Percentiles rank a stretch among this genome's conserved stretches.
Evolutionary conservation across 2,113 vertebrate genomes (phyloP).

Genomic region (Neogobius melanostomus): DNA sequence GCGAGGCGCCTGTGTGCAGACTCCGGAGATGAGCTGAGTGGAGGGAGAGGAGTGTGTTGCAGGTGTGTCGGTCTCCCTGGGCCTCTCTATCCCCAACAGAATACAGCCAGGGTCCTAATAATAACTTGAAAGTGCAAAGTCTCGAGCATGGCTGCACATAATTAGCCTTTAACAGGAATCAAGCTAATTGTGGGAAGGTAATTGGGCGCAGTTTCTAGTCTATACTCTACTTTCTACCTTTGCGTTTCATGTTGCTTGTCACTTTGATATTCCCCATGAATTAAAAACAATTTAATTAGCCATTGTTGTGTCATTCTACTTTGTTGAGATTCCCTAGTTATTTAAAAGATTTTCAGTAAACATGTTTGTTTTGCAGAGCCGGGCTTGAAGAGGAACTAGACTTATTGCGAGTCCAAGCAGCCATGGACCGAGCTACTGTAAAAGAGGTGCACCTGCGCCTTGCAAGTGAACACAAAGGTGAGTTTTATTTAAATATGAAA

Average conservation of each 20-base stretch:
- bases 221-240: slow-evolving; percentile 59
- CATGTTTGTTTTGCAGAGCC: slow-evolving; percentile 64
- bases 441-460: slow-evolving; percentile 77
- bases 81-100: slow-evolving; percentile 66
- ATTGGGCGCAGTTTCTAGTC: slow-evolving; percentile 73
- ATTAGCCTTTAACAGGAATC: slow-evolving; percentile 81
- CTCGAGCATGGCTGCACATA: slow-evolving; percentile 72
- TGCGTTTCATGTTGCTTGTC: slow-evolving; percentile 72
- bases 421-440: slow-evolving; percentile 77
- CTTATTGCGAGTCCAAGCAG: slow-evolving; percentile 76
- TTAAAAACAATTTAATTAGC: slow-evolving; percentile 74
- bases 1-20: slow-evolving; percentile 45
- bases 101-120: slow-evolving; percentile 79
- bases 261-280: slow-evolving; percentile 73
- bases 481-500: slow-evolving; percentile 6
- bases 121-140: slow-evolving; percentile 83
- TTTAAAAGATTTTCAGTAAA: slow-evolving; percentile 12
- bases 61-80: slow-evolving; percentile 73
- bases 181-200: slow-evolving; percentile 79
- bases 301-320: slow-evolving; percentile 37
- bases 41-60: slow-evolving; percentile 76
- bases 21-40: slow-evolving; percentile 62
- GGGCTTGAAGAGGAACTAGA: slow-evolving; percentile 85
- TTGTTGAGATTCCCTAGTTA: slow-evolving; percentile 24
- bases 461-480: slow-evolving; percentile 75